Percentiles rank a stretch among this genome's conserved stretches.
Conservation (phyloP, 2,888 invertebrate species). For the Drosophila melanosoma region DNA sequence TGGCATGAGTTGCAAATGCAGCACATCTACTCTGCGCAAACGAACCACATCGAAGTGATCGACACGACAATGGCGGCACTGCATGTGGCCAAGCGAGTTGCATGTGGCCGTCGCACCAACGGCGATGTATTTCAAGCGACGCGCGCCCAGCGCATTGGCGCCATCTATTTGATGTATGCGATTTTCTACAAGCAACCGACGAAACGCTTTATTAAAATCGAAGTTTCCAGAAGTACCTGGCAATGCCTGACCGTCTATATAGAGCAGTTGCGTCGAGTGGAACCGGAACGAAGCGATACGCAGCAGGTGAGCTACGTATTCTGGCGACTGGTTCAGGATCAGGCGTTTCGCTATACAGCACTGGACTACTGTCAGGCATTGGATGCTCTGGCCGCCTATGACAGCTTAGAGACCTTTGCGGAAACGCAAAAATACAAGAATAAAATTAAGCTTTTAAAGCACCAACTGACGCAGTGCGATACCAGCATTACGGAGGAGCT, state of each 20-base stretch:
- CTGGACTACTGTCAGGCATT: constrained; percentile 73
- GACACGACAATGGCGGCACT: constrained; percentile 75
- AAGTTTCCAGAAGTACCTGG: constrained; percentile 71
- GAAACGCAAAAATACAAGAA: constrained; percentile 20
- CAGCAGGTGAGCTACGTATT: constrained; percentile 70
- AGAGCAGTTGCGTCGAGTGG: constrained; percentile 25
- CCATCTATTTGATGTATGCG: constrained; percentile 76
- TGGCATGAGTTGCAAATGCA: constrained; percentile 76
- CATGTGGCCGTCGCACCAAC: constrained; percentile 57
- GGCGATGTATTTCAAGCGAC: constrained; percentile 39
- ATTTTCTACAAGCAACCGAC: constrained; percentile 83
- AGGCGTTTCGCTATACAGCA: constrained; percentile 76
- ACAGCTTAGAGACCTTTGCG: constrained; percentile 53
- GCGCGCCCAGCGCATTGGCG: constrained; percentile 69
- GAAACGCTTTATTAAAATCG: constrained; percentile 73
- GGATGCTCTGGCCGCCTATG: constrained; percentile 77
- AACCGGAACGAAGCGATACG: constrained; percentile 37
- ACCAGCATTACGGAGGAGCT: constrained; percentile 61
- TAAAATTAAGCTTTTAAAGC: constrained; percentile 16
- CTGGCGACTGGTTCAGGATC: constrained; percentile 62
- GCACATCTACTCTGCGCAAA: constrained; percentile 76
- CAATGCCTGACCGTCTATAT: constrained; percentile 60
- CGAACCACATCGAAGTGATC: constrained; percentile 70
- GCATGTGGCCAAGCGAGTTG: constrained; percentile 68
- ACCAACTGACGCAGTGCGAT: constrained; percentile 37